phyloP scores from a whole-genome alignment of 2,113 vertebrate species.

The Rattus rattus region DNA sequence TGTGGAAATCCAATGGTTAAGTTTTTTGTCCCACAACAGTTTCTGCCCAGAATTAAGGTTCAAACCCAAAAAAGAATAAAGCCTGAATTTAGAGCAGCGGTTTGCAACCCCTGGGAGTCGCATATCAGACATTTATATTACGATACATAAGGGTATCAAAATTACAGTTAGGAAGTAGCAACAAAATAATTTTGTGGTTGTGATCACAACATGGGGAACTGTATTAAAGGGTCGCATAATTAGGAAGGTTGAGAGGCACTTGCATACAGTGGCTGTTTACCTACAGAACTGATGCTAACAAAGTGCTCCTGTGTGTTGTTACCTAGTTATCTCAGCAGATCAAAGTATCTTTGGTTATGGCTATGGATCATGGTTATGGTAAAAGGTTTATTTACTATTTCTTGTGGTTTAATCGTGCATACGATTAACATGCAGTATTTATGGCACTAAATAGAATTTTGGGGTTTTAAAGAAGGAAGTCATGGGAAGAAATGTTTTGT shows the following conservation, averaged over 20 bases:
- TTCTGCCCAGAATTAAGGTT: neutral
- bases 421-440: slow-evolving; percentile 29
- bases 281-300: neutral
- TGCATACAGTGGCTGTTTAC: slow-evolving; percentile 3
- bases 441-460: neutral
- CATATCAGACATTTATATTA: neutral
- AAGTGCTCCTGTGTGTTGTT: neutral
- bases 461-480: slow-evolving; percentile 43
- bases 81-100: neutral
- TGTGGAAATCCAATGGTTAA: neutral
- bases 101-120: neutral
- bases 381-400: slow-evolving; percentile 20
- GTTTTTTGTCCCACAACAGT: neutral
- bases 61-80: neutral
- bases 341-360: neutral
- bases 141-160: neutral
- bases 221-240: neutral
- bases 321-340: neutral
- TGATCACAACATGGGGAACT: neutral
- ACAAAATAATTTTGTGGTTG: neutral
- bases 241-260: neutral
- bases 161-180: neutral
- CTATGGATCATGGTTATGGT: slow-evolving; percentile 5
- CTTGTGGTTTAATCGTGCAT: slow-evolving; percentile 19
- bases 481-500: neutral